Evolutionary conservation across 37 sponge, comb jelly and placozoan species (phyloP).

Genomic region (Bolinopsis microptera): DNA sequence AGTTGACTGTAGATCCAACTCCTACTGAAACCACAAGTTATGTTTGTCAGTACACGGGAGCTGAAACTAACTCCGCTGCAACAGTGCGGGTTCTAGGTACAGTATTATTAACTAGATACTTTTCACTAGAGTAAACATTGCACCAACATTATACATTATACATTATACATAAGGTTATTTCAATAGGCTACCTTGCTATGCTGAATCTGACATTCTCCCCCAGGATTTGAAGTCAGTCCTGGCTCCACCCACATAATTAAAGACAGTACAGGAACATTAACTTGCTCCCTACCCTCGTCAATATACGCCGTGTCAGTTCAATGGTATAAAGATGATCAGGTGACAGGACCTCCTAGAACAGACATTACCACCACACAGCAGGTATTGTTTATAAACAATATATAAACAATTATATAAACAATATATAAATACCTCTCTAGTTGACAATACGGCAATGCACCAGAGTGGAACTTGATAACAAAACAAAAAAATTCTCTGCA

Average conservation of each 20-base stretch:
- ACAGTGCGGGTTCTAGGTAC: neutral
- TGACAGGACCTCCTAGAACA: neutral
- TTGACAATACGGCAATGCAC: too few relatives aligned
- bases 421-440: too few relatives aligned
- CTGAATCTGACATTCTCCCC: too few relatives aligned
- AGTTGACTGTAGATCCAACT: neutral
- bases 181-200: too few relatives aligned
- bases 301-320: neutral
- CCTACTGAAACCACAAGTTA: neutral
- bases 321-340: neutral
- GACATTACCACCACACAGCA: neutral
- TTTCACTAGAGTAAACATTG: too few relatives aligned
- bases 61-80: neutral
- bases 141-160: too few relatives aligned
- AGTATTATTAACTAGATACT: too few relatives aligned
- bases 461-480: too few relatives aligned
- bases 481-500: too few relatives aligned
- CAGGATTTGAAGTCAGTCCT: neutral
- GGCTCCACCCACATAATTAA: neutral
- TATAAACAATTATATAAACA: too few relatives aligned
- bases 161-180: too few relatives aligned
- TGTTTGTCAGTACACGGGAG: neutral
- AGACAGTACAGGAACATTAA: neutral
- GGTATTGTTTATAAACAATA: too few relatives aligned
- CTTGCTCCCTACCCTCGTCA: neutral